Evolutionary conservation across 1,140 invertebrate species (phyloP).

Genomic region (Lysiphlebus fabarum): DNA sequence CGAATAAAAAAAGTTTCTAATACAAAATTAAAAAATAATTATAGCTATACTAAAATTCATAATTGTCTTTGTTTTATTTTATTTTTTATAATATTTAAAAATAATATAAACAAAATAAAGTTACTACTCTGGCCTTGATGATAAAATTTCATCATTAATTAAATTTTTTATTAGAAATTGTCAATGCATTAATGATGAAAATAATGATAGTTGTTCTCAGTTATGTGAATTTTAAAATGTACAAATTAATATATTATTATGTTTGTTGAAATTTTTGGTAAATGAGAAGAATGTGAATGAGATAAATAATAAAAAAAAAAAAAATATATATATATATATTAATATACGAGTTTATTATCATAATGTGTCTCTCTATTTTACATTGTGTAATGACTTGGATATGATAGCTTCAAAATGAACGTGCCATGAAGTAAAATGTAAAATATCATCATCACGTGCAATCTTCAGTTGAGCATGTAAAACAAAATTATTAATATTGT

Average conservation of each 20-base stretch:
- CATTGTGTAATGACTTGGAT: slow-evolving; percentile 8
- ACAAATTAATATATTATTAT: background rate
- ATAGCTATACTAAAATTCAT: too few relatives aligned
- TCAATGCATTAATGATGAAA: slow-evolving; percentile 12
- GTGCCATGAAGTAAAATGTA: background rate
- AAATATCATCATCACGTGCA: slow-evolving; percentile 13
- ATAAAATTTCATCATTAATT: slow-evolving; percentile 7
- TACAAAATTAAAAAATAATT: too few relatives aligned
- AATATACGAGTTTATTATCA: slow-evolving; percentile 15
- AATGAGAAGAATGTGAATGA: too few relatives aligned
- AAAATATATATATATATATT: too few relatives aligned
- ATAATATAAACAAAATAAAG: too few relatives aligned
- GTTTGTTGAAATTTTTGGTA: too few relatives aligned
- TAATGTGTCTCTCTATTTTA: slow-evolving; percentile 11
- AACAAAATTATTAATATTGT: slow-evolving; percentile 5
- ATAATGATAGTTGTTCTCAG: background rate
- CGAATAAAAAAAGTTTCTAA: too few relatives aligned
- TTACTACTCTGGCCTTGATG: too few relatives aligned
- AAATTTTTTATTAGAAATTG: slow-evolving; percentile 9
- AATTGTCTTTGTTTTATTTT: too few relatives aligned
- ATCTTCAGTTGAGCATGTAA: slow-evolving; percentile 10
- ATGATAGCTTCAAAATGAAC: slow-evolving; percentile 1
- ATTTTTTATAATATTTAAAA: too few relatives aligned
- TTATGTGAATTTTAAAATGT: slow-evolving; percentile 5
- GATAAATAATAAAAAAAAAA: too few relatives aligned